Conservation (phyloP, 2,797 vertebrate genomes). For the Myotis myotis region DNA sequence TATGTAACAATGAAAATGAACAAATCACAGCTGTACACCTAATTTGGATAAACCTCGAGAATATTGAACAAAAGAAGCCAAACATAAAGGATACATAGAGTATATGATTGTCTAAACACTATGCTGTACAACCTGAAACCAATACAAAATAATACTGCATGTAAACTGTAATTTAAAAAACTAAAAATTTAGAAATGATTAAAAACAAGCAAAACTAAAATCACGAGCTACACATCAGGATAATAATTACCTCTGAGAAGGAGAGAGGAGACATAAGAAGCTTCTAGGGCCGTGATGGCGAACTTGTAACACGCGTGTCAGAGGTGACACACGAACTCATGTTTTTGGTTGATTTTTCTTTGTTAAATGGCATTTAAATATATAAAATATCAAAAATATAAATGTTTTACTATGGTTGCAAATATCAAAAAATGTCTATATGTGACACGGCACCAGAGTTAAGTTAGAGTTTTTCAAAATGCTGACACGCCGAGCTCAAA, state of each 20-base stretch:
- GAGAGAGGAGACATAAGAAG: background rate
- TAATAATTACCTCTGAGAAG: background rate
- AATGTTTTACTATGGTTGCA: too few relatives aligned
- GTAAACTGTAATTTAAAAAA: background rate
- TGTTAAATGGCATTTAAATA: too few relatives aligned
- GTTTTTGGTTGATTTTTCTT: too few relatives aligned
- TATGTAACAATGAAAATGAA: background rate
- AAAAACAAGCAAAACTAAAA: conserved; percentile 27
- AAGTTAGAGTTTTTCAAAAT: too few relatives aligned
- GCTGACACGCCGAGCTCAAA: too few relatives aligned
- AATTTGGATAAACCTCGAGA: background rate
- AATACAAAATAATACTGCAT: background rate
- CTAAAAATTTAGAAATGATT: background rate
- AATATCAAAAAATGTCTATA: too few relatives aligned
- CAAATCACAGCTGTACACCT: background rate
- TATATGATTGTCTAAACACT: background rate
- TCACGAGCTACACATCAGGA: background rate
- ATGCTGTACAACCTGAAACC: background rate
- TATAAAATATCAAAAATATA: too few relatives aligned
- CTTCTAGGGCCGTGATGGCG: background rate
- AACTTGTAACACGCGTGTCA: too few relatives aligned
- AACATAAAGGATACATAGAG: background rate
- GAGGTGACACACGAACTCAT: too few relatives aligned
- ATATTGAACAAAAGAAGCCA: background rate
- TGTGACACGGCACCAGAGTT: too few relatives aligned